Evolutionary conservation across 2,113 vertebrate species (phyloP), one percentile per base, ranked within the genome.

Genomic region (Paracanthobrama guichenoti): DNA sequence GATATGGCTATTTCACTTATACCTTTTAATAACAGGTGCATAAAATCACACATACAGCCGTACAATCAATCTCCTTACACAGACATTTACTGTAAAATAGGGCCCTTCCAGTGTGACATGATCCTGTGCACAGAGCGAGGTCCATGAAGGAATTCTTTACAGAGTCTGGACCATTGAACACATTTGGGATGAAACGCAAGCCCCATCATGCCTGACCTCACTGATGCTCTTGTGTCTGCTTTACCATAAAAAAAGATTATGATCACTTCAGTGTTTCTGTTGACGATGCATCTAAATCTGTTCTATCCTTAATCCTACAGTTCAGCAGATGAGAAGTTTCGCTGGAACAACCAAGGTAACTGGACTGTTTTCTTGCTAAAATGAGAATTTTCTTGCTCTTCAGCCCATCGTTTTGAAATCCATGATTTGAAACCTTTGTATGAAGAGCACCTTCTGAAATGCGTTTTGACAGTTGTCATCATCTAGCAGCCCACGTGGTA

Each of bases 311-410:
- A 77, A 86, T 94, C 91, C 89, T 90, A 31, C 94, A 99, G 98
- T 94, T 99, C 98, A 87, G 94, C 96, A 81, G 98, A 99, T 91
- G 98, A 99, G 88, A 98, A 97, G 90, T 98, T 98, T 91, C 97
- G 97, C 87, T 99, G 98, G 98, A 98, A 98, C 92, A 96, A 97
- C 86, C 97, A 98, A 98, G 98, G 98, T 99, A 96, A 79, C 39
- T 83, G 71, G 66, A 28, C 22, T 39, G 16, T 69, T 75, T 66
- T 35, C 18, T 72, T 42, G 1, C 42, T 62, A 16, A 48, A 66
- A 74, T 3, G 7, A 26, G 11, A 77, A 50, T 64, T 11, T 62
- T 42, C n/a, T 44, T 44, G 22, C 39, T 42, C 55, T 39, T 60
- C 31, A 42, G 28, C 50, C 10, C 11, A 62, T 60, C 3, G 20